Evolutionary conservation across 2,888 invertebrate genomes (phyloP).

Genomic region (Azorinus chamasolen): DNA sequence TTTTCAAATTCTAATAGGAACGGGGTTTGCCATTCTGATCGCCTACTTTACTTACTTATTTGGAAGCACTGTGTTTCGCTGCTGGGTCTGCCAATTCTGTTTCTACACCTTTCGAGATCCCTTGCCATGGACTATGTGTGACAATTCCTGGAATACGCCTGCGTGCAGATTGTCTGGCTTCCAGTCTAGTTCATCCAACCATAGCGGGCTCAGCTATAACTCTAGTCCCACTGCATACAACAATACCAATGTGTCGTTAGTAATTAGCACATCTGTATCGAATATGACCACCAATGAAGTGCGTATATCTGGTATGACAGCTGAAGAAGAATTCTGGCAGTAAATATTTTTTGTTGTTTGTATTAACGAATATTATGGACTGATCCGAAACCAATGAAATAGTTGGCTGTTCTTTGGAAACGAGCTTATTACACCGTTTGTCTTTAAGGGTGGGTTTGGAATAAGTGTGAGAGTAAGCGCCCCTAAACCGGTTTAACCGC

Average conservation of each 20-base stretch:
- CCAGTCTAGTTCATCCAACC: too few species aligned
- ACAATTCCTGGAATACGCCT: slow-evolving; percentile 85
- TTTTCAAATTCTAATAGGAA: too few species aligned
- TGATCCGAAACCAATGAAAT: too few species aligned
- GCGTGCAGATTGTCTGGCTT: slow-evolving; percentile 75
- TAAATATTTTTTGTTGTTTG: slow-evolving; percentile 8
- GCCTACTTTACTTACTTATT: slow-evolving; percentile 38
- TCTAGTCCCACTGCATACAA: too few species aligned
- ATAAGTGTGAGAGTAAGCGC: too few species aligned
- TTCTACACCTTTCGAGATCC: slow-evolving; percentile 81
- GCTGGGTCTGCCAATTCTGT: slow-evolving; percentile 75
- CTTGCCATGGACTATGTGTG: slow-evolving; percentile 85
- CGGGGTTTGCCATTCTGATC: slow-evolving; percentile 28
- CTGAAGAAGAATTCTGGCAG: slow-evolving; percentile 60
- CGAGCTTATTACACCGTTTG: too few species aligned
- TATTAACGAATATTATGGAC: neutral
- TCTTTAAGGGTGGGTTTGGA: too few species aligned
- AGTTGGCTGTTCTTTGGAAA: too few species aligned
- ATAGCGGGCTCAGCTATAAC: too few species aligned
- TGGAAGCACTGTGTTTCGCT: slow-evolving; percentile 37
- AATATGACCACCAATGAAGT: neutral
- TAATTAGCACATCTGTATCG: too few species aligned
- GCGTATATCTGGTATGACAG: slow-evolving; percentile 23
- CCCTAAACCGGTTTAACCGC: too few species aligned
- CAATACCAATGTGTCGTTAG: too few species aligned